Evolutionary conservation across 2,797 vertebrate species (phyloP).

Genomic region (Sebastes minor): DNA sequence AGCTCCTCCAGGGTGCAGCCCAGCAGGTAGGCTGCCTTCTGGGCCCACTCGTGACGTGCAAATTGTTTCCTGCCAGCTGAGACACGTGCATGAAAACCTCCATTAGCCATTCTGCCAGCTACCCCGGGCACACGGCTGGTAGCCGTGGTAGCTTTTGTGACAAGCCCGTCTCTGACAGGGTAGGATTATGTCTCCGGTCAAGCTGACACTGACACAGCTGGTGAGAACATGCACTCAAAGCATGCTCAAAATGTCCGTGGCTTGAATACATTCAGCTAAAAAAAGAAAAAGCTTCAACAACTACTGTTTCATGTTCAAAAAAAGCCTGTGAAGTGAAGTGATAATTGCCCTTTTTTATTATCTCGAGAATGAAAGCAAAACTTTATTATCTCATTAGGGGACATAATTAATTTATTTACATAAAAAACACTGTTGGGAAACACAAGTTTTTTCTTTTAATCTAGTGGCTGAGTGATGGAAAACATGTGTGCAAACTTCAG

Average conservation of each 20-base stretch:
- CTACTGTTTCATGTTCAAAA: conserved; percentile 22
- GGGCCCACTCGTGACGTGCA: conserved; percentile 98
- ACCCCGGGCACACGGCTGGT: conserved; percentile 36
- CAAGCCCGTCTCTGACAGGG: conserved; percentile 58
- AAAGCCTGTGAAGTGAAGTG: conserved; percentile 4
- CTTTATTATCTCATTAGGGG: conserved; percentile 14
- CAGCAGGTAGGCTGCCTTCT: conserved; percentile 97
- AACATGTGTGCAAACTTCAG: conserved; percentile 36
- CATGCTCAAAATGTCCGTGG: conserved; percentile 7
- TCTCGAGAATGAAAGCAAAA: conserved; percentile 32
- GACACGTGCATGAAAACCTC: conserved; percentile 73
- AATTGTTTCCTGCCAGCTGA: conserved; percentile 98
- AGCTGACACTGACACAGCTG: conserved; percentile 55
- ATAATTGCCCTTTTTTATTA: conserved; percentile 34
- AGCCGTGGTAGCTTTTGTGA: conserved; percentile 40
- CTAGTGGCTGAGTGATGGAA: conserved; percentile 31
- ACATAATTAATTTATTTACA: conserved; percentile 52
- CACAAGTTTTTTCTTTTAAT: conserved; percentile 44
- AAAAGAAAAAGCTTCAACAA: background rate
- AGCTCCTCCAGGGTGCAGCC: conserved; percentile 97
- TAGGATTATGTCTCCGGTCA: conserved; percentile 64
- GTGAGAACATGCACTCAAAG: conserved; percentile 47
- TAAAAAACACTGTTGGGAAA: conserved; percentile 38
- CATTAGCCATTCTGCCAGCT: conserved; percentile 73
- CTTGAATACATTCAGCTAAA: conserved; percentile 3